Evolutionary conservation across 2,888 invertebrate species (phyloP), one percentile per base, ranked within the genome.

Genomic region (Leucophenga montana): DNA sequence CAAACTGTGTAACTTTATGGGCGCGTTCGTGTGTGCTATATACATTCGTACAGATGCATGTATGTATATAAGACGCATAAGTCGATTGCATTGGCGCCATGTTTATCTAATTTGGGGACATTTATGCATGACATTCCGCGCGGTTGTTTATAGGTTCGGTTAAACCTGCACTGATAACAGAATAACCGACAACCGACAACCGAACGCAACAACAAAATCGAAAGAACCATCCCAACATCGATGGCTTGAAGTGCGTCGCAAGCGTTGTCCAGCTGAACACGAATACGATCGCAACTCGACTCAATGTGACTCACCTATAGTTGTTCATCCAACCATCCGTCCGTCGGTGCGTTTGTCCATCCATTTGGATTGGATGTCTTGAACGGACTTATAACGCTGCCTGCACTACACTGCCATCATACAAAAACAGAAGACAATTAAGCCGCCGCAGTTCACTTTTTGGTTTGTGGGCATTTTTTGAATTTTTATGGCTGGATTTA

Each of bases 41-140:
- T 50, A 50, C 50, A n/a, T 50, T 4, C 14, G 53, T 22, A 46
- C 13, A 64, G 31, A 53, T 20, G 33, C 22, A 8, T 69, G 67
- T 61, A 65, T 18, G 18, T 50, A 71, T 16, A 27, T 22, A 27
- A 66, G 70, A 33, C 56, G 39, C 57, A 76, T 71, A 72, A 80
- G 85, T 75, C 86, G 86, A 86, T 86, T 86, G 85, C 86, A 82
- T 85, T 87, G 87, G 87, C 87, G 87, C 87, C 87, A 87, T 85
- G 82, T 86, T 87, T 87, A 87, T 87, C 87, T 87, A 88, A 88
- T 87, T 87, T 85, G 86, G 88, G 88, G 88, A 88, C 88, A 86
- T 86, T 87, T 87, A 87, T 88, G 88, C 87, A 88, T 87, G 88
- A 87, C 87, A 88, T 87, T 87, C 87, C 86, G 86, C 84, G 85